Conservation (phyloP, 2,113 vertebrate genomes). For the Micronycteris hirsuta region DNA sequence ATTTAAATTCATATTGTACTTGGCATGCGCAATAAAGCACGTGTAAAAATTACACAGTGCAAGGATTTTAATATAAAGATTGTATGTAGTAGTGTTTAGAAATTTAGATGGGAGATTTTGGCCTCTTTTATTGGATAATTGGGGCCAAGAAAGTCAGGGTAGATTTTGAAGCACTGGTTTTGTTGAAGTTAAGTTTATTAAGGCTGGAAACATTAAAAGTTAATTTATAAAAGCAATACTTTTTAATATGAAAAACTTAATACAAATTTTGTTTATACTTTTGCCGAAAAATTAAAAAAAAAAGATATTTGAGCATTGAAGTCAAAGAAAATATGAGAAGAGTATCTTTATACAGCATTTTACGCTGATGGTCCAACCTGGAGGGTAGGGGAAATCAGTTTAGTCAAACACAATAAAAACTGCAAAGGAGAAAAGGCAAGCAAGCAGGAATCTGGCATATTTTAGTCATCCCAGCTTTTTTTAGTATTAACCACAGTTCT, state of each 20-base stretch:
- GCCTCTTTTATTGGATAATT: slow-evolving; percentile 62
- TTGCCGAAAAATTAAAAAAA: slow-evolving; percentile 37
- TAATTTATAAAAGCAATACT: slow-evolving; percentile 75
- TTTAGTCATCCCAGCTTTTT: background rate
- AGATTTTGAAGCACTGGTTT: slow-evolving; percentile 69
- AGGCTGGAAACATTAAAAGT: slow-evolving; percentile 61
- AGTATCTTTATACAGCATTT: slow-evolving; percentile 26
- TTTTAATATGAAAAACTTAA: slow-evolving; percentile 70
- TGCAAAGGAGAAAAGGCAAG: background rate
- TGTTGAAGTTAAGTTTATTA: slow-evolving; percentile 69
- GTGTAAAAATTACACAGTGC: slow-evolving; percentile 58
- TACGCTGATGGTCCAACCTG: slow-evolving; percentile 19
- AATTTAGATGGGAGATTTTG: slow-evolving; percentile 51
- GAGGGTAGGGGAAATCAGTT: background rate
- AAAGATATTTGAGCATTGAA: background rate
- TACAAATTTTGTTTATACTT: slow-evolving; percentile 66
- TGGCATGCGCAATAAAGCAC: slow-evolving; percentile 72
- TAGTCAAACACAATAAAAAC: background rate
- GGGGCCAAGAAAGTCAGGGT: slow-evolving; percentile 70
- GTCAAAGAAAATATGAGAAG: background rate
- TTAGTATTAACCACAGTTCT: background rate
- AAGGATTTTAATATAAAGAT: slow-evolving; percentile 58
- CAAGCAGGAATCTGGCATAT: background rate
- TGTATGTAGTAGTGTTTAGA: slow-evolving; percentile 62
- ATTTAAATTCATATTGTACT: slow-evolving; percentile 69